Conservation (phyloP, 2,888 invertebrate genomes). For the Pseudanteris insignis region DNA sequence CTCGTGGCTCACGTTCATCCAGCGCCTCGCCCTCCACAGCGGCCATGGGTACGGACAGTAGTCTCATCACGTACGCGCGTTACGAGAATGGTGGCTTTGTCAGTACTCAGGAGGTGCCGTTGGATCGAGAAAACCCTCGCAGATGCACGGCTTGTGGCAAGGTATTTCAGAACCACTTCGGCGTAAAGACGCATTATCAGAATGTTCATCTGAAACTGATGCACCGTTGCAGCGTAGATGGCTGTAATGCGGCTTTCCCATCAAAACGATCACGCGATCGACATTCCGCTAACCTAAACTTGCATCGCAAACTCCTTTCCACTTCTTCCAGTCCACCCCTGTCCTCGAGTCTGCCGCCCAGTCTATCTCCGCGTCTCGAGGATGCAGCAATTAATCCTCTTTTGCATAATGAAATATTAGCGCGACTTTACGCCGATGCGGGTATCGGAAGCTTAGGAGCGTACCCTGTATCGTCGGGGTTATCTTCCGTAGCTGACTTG, state of each 20-base stretch:
- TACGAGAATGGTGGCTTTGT: slow-evolving; percentile 80
- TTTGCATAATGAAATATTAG: slow-evolving; percentile 82
- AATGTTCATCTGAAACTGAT: slow-evolving; percentile 94
- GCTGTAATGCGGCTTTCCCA: slow-evolving; percentile 94
- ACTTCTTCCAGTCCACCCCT: slow-evolving; percentile 72
- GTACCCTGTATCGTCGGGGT: slow-evolving; percentile 66
- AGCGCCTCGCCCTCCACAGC: slow-evolving; percentile 65
- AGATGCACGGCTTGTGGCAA: slow-evolving; percentile 93
- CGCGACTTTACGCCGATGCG: slow-evolving; percentile 80
- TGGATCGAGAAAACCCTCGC: slow-evolving; percentile 90
- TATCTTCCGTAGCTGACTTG: slow-evolving; percentile 54
- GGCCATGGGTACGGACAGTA: slow-evolving; percentile 65
- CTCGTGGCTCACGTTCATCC: slow-evolving; percentile 66
- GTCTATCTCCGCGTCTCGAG: slow-evolving; percentile 68
- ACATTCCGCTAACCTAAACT: slow-evolving; percentile 89
- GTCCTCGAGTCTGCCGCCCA: slow-evolving; percentile 68
- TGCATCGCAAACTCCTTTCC: slow-evolving; percentile 88
- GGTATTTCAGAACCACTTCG: slow-evolving; percentile 91
- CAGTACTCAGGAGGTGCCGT: slow-evolving; percentile 82
- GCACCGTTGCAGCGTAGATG: slow-evolving; percentile 94
- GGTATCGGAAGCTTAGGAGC: slow-evolving; percentile 60
- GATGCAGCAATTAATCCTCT: slow-evolving; percentile 68
- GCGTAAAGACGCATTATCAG: slow-evolving; percentile 94
- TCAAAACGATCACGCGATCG: slow-evolving; percentile 92
- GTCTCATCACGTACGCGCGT: slow-evolving; percentile 72